Evolutionary conservation across 2,888 invertebrate genomes (phyloP).

Genomic region (Torymus aiolomorphi): DNA sequence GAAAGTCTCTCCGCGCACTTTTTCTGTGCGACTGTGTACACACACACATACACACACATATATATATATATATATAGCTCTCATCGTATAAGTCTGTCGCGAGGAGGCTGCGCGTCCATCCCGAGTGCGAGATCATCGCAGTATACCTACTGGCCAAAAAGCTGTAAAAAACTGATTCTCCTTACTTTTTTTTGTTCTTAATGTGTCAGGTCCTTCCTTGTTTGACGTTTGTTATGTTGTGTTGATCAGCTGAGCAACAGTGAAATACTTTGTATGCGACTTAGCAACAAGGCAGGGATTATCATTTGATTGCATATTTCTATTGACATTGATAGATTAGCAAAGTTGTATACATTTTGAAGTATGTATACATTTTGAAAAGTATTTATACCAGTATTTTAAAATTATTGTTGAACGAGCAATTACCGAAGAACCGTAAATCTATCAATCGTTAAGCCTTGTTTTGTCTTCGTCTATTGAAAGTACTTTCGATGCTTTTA

Average conservation of each 20-base stretch:
- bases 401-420: no score
- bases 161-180: constrained; percentile 9
- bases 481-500: not conserved
- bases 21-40: constrained; percentile 24
- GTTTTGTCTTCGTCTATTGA: no score
- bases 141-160: not conserved
- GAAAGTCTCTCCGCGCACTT: constrained; percentile 42
- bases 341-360: no score
- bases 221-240: not conserved
- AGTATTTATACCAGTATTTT: no score
- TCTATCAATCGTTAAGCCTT: no score
- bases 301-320: no score
- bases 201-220: not conserved
- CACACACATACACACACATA: constrained; percentile 20
- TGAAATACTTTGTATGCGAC: constrained; percentile 13
- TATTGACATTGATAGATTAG: no score
- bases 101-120: constrained; percentile 11
- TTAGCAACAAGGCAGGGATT: no score
- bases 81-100: constrained; percentile 28
- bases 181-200: not conserved
- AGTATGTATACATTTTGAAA: no score
- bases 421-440: no score
- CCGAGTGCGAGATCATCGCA: constrained; percentile 29
- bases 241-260: constrained; percentile 18
- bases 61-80: constrained; percentile 15